Evolutionary conservation across 2,888 invertebrate genomes (phyloP).

Genomic region (Phrixothrix hirtus): DNA sequence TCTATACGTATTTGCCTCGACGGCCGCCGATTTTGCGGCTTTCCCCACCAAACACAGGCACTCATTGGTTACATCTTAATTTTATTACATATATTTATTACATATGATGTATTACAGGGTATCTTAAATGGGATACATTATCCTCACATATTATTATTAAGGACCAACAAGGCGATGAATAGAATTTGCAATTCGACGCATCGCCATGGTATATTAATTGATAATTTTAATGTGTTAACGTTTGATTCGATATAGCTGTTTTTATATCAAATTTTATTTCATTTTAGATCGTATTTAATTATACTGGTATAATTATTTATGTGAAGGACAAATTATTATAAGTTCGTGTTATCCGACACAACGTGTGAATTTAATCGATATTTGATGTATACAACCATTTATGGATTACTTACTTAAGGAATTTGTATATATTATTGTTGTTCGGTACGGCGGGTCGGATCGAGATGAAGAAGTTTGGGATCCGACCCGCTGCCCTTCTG

Average conservation of each 20-base stretch:
- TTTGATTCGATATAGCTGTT: conserved; percentile 46
- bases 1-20: conserved; percentile 56
- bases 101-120: conserved; percentile 59
- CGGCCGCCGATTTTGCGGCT: conserved; percentile 59
- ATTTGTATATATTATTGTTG: conserved; percentile 55
- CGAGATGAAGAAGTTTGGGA: conserved; percentile 17
- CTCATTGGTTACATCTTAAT: conserved; percentile 57
- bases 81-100: conserved; percentile 47
- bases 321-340: conserved; percentile 48
- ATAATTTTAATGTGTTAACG: conserved; percentile 44
- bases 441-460: conserved; percentile 42
- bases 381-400: conserved; percentile 53
- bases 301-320: conserved; percentile 43
- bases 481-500: conserved; percentile 44
- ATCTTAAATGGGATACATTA: conserved; percentile 59
- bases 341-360: conserved; percentile 50
- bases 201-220: conserved; percentile 52
- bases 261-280: conserved; percentile 51
- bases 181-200: conserved; percentile 44
- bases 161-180: conserved; percentile 55
- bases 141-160: conserved; percentile 58
- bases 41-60: conserved; percentile 57
- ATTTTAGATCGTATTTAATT: conserved; percentile 42
- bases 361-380: conserved; percentile 44
- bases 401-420: conserved; percentile 53